A percentile compares a stretch with the other conserved stretches of the same genome.
Evolutionary conservation across 2,888 invertebrate species (phyloP).

Genomic region (Chelonus formosanus): DNA sequence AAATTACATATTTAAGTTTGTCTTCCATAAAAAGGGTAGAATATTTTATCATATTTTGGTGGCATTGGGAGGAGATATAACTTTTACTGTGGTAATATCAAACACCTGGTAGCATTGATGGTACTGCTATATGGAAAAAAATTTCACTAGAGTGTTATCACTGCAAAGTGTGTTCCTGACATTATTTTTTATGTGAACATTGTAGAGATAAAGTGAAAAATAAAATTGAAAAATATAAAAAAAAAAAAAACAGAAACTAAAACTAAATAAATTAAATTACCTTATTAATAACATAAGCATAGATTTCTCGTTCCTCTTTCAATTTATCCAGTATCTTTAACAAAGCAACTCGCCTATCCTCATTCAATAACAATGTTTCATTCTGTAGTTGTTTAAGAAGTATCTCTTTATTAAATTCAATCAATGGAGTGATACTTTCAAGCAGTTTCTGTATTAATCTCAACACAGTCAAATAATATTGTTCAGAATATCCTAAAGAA

Average conservation of each 20-base stretch:
- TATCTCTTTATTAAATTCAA: constrained; percentile 2
- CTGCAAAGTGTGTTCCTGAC: too few species aligned
- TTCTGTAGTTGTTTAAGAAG: constrained; percentile 2
- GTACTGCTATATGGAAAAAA: too few species aligned
- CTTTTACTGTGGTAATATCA: too few species aligned
- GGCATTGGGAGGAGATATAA: too few species aligned
- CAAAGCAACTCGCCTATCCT: background rate
- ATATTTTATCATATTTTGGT: too few species aligned
- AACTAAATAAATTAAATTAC: background rate
- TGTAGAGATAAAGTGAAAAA: too few species aligned
- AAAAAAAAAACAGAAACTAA: background rate
- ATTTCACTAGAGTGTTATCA: too few species aligned
- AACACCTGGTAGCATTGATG: too few species aligned
- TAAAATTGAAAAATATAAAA: background rate
- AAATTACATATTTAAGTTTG: too few species aligned
- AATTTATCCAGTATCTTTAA: constrained; percentile 12
- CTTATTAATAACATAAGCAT: constrained; percentile 15
- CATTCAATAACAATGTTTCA: background rate
- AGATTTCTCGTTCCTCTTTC: constrained; percentile 8
- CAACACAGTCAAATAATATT: constrained; percentile 7
- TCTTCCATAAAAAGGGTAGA: too few species aligned
- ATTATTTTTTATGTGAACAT: too few species aligned
- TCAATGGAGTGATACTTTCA: background rate
- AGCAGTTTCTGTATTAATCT: background rate
- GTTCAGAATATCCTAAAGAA: background rate